Evolutionary conservation across 2,888 invertebrate genomes (phyloP), one percentile per base, ranked within the genome.

Genomic region (Eupithecia abbreviata): DNA sequence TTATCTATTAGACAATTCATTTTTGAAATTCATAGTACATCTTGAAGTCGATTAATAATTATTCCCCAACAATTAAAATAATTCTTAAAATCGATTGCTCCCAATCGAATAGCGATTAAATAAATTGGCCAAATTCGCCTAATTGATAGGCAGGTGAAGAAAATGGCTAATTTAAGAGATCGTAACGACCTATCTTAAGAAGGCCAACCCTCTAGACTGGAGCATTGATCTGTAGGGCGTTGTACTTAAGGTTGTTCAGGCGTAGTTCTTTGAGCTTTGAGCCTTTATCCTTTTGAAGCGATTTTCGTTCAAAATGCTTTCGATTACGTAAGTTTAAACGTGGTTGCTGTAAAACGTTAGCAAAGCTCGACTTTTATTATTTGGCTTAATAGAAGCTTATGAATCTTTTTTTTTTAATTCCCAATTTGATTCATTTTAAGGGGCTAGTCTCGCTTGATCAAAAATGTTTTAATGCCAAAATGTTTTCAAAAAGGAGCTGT

Each of bases 171-270:
- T 77, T 77, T 51, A 51, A 41, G 68, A 72, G 67, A n/a, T 73
- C 67, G 30, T 71, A 58, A 62, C 71, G 49, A 45, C 77, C 67
- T 70, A 47, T 71, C 73, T 41, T 72, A 77, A 73, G 71, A 73
- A 71, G 73, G 73, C 75, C 67, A 68, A 51, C 10, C 65, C 51
- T 65, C 58, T 67, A 68, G 75, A 74, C 78, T 71, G 62, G 75
- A 74, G 71, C 78, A 72, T 74, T 76, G 78, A 68, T 42, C 78
- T 65, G 15, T 13, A 42, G 75, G 73, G 47, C 77, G 41, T 58
- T 73, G 77, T 74, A 69, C 77, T 30, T 72, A 41, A 66, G 77
- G 74, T 74, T 76, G 76, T 81, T 73, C 71, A 83, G 78, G 73
- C 81, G 72, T 74, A 68, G 58, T 68, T 72, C 69, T 71, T 70